Evolutionary conservation across 2,888 invertebrate genomes (phyloP).

Genomic region (Drosophila siamana): DNA sequence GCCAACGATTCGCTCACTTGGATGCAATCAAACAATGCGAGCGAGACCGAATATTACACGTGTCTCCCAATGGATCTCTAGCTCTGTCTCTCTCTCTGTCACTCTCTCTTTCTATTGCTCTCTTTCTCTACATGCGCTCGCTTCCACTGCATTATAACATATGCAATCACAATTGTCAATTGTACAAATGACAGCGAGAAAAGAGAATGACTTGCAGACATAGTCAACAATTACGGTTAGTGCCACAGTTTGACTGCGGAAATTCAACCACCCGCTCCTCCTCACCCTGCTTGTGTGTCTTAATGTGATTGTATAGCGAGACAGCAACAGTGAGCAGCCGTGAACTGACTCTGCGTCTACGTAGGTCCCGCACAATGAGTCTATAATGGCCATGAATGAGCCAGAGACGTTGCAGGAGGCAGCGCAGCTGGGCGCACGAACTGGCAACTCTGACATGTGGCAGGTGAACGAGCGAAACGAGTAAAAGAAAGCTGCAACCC

Average conservation of each 20-base stretch:
- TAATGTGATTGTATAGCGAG: conserved; percentile 60
- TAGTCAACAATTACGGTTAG: conserved; percentile 76
- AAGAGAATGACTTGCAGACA: conserved; percentile 54
- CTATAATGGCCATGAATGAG: conserved; percentile 69
- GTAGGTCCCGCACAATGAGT: conserved; percentile 54
- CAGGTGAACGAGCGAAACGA: conserved; percentile 52
- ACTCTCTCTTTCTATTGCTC: neutral
- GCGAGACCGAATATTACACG: conserved; percentile 25
- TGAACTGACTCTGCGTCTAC: conserved; percentile 29
- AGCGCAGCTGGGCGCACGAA: neutral
- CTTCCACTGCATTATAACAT: conserved; percentile 69
- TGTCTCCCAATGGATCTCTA: conserved; percentile 29
- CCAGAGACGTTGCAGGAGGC: neutral
- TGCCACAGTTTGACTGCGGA: conserved; percentile 74
- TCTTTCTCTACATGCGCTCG: neutral
- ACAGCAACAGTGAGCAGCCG: too few relatives aligned
- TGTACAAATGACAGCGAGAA: conserved; percentile 70
- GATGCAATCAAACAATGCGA: conserved; percentile 39
- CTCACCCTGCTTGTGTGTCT: neutral
- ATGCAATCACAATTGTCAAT: conserved; percentile 79
- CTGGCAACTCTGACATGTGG: conserved; percentile 52
- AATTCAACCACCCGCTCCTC: conserved; percentile 5
- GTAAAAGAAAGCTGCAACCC: neutral
- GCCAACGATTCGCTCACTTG: conserved; percentile 24
- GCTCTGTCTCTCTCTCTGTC: too few relatives aligned